phyloP scores from a whole-genome alignment of 2,797 vertebrate species.

The Toxotes lorentzi region DNA sequence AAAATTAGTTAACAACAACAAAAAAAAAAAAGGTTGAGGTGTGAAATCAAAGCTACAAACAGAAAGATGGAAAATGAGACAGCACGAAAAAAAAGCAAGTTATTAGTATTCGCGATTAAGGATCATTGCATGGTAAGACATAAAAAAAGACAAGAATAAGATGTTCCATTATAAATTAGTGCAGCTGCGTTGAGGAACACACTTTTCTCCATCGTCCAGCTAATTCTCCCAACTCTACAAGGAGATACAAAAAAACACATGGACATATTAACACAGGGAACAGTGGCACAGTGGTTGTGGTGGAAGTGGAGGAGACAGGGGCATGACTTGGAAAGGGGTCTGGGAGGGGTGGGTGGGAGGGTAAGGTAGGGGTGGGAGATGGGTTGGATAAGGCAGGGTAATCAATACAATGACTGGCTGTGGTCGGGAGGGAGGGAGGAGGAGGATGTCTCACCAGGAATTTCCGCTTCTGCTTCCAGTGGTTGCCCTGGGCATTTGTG shows the following conservation, averaged over 20 bases:
- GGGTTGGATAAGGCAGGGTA: constrained; percentile 34
- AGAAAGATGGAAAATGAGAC: constrained; percentile 61
- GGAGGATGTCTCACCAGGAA: constrained; percentile 92
- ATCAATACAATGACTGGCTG: constrained; percentile 50
- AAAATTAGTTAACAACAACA: constrained; percentile 61
- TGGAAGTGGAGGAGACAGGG: constrained; percentile 41
- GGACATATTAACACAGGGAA: constrained; percentile 82
- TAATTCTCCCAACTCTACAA: constrained; percentile 87
- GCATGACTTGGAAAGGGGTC: constrained; percentile 6
- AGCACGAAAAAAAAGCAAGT: constrained; percentile 58
- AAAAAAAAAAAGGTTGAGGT: constrained; percentile 37
- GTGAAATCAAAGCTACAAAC: constrained; percentile 65
- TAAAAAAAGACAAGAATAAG: constrained; percentile 49
- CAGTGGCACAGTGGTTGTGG: constrained; percentile 59
- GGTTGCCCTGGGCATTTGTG: constrained; percentile 98
- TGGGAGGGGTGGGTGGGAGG: constrained; percentile 5
- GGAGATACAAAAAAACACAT: constrained; percentile 86
- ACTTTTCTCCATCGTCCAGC: constrained; percentile 82
- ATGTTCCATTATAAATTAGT: constrained; percentile 81
- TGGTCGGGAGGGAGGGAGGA: constrained; percentile 30
- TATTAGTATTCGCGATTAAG: constrained; percentile 65
- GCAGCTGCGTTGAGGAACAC: constrained; percentile 81
- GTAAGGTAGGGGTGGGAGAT: neutral
- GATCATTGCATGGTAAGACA: constrained; percentile 38
- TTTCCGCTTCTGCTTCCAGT: constrained; percentile 99